These are phyloP conservation scores for Amblyjoppa proteus DNA, from an alignment of 2,888 invertebrate genomes.

Conservation along the genomic window DNA sequence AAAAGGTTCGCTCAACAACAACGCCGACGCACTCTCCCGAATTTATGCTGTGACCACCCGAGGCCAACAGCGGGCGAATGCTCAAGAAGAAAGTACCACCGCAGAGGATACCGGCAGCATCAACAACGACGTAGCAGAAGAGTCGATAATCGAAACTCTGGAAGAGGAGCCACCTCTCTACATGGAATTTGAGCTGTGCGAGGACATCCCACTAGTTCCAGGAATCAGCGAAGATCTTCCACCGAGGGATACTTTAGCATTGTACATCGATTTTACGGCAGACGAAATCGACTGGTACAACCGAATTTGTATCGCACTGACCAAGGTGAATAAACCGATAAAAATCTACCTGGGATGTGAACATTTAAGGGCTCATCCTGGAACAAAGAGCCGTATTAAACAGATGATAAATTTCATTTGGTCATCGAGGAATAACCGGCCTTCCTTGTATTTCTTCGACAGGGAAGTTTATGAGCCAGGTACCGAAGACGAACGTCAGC, in stretches of 20 bases:
- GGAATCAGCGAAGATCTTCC: slow-evolving; percentile 26
- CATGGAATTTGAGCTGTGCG: slow-evolving; percentile 19
- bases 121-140: not conserved
- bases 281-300: slow-evolving; percentile 30
- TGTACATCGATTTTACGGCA: slow-evolving; percentile 13
- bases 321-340: not conserved
- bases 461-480: too few relatives aligned
- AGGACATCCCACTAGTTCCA: not conserved
- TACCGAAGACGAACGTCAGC: too few relatives aligned
- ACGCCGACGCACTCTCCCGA: slow-evolving; percentile 52
- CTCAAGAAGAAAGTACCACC: not conserved
- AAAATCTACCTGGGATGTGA: not conserved
- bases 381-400: not conserved
- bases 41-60: slow-evolving; percentile 44
- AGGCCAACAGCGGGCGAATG: not conserved
- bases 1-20: slow-evolving; percentile 49
- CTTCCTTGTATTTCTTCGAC: not conserved
- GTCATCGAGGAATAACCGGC: not conserved
- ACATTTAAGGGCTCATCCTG: not conserved
- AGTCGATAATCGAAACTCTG: not conserved
- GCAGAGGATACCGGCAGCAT: not conserved
- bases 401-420: too few relatives aligned
- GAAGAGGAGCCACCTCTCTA: slow-evolving; percentile 3
- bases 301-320: not conserved
- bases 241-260: not conserved